phyloP scores from a whole-genome alignment of 1,140 invertebrate species.

The Melanaphis sacchari region DNA sequence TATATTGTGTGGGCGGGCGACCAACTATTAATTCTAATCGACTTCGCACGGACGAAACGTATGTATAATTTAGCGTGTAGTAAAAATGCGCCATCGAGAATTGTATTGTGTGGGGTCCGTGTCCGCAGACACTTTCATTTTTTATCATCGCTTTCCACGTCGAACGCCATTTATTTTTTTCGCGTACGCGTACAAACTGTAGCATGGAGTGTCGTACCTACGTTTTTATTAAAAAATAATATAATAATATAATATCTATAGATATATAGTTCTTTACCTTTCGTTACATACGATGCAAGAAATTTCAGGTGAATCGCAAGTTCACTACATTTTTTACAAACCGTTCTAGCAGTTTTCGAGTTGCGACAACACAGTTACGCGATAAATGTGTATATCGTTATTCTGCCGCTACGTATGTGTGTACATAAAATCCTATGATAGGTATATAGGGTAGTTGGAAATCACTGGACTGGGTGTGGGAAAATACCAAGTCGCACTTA shows the following conservation, averaged over 20 bases:
- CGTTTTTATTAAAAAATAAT: not conserved
- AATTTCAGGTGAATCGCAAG: not conserved
- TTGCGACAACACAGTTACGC: not conserved
- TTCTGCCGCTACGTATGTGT: not conserved
- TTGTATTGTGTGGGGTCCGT: not conserved
- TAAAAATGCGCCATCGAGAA: not conserved
- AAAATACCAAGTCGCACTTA: not conserved
- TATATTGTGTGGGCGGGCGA: not conserved
- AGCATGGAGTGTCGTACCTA: not conserved
- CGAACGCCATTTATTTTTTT: not conserved
- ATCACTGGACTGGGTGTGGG: not conserved
- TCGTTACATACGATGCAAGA: not conserved
- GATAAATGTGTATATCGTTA: too few species aligned
- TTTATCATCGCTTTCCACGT: not conserved
- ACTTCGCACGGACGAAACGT: not conserved
- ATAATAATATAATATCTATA: too few species aligned
- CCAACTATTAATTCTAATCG: conserved; percentile 11
- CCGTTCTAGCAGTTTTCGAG: not conserved
- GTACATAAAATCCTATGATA: not conserved
- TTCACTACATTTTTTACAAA: not conserved
- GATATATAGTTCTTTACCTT: too few species aligned
- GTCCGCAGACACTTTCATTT: conserved; percentile 11
- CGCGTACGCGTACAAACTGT: not conserved
- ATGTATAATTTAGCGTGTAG: not conserved
- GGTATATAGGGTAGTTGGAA: not conserved